Base-by-base conservation (phyloP, 2,797 vertebrate genomes). In the Rhinophrynus dorsalis region DNA sequence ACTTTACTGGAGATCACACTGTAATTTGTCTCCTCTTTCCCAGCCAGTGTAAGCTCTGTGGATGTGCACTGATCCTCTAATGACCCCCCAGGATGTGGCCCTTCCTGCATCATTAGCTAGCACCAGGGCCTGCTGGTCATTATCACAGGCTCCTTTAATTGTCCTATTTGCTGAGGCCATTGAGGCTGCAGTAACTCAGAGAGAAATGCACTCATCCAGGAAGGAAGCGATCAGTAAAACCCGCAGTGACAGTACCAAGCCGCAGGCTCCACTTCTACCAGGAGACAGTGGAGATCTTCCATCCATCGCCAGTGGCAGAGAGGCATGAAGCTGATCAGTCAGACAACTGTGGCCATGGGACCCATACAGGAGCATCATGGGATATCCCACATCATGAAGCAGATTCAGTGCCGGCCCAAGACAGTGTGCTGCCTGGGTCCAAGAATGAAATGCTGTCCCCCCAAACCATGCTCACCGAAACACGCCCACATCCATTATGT, bases 151-250 rank as follows among this genome's bases (percentile, higher is more conserved):
- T 76, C 75, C 1, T 72, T 75, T 45, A 72, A 58, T 35, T 6
- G 3, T 66, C 76, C 0, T 11, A 29, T 69, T 76, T 70, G 74
- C 77, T 47, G 75, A 71, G 33, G 23, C 67, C 44, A 69, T 73
- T 75, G 76, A 76, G 78, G 76, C 77, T 81, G 76, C 73, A 82
- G 56, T 73, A 68, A 79, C 55, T 76, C 60, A 48, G 56, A 80
- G 71, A 74, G 77, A 79, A 78, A 55, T 2, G 75, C 74, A 66
- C 1, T 0, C 67, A 79, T 67, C 59, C 75, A 75, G 74, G 0
- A 7, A 74, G 33, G 47, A 65, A 38, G 33, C 52, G 18, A 72
- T 72, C 52, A 57, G n/a, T 13, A 18, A 26, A 37, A 51, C 23
- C 32, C 29, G 24, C 32, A 21, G n/a, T 35, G 59, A 63, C 59